Evolutionary conservation across 2,113 vertebrate genomes (phyloP).

Genomic region (Corynorhinus townsendii): DNA sequence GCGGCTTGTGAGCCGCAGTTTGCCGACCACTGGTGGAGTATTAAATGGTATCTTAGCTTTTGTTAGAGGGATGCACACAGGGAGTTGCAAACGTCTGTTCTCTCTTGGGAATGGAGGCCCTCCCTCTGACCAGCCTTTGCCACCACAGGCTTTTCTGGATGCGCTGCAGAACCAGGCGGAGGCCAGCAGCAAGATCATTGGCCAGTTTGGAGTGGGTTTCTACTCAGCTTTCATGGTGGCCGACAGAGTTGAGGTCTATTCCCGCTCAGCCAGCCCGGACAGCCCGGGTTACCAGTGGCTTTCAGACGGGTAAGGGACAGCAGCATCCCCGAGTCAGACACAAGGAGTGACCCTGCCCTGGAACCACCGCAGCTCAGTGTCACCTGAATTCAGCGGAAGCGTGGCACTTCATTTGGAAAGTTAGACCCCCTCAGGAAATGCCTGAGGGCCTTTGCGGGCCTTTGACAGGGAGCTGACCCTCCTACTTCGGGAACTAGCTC

Average conservation of each 20-base stretch:
- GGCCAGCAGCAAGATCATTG: slow-evolving; percentile 93
- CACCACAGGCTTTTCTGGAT: slow-evolving; percentile 90
- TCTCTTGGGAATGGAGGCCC: background rate
- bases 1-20: too few species aligned
- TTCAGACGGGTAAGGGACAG: slow-evolving; percentile 86
- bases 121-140: background rate
- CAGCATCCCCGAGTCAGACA: rapidly evolving
- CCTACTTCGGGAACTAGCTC: background rate
- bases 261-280: slow-evolving; percentile 79
- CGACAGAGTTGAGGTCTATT: slow-evolving; percentile 91
- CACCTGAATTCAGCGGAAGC: too few species aligned
- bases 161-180: slow-evolving; percentile 90
- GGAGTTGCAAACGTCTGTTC: rapidly evolving
- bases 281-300: slow-evolving; percentile 91
- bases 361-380: background rate
- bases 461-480: background rate
- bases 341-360: background rate
- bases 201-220: slow-evolving; percentile 98
- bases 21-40: background rate
- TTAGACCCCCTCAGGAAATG: background rate
- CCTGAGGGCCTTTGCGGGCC: background rate
- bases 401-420: background rate
- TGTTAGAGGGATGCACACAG: rapidly evolving
- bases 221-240: slow-evolving; percentile 99
- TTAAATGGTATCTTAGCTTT: too few species aligned